Conservation (phyloP, 2,888 invertebrate genomes). For the Campopleginae sp. region DNA sequence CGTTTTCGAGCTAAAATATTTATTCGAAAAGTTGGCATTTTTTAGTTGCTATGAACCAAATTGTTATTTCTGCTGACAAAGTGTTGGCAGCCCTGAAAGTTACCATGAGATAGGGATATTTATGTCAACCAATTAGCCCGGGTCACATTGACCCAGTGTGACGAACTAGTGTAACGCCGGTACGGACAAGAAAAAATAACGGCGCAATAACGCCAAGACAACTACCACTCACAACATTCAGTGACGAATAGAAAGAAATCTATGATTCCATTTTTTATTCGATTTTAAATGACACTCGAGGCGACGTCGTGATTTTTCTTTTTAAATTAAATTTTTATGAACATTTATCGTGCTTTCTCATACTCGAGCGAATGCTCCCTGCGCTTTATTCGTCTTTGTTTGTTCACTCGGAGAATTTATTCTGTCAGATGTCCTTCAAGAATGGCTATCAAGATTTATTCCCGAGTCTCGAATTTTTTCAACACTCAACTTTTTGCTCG, state of each 20-base stretch:
- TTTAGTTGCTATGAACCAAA: background rate
- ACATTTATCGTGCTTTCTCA: constrained; percentile 17
- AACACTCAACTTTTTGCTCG: background rate
- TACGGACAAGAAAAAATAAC: too few species aligned
- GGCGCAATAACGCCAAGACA: too few species aligned
- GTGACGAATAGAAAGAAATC: background rate
- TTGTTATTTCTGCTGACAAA: too few species aligned
- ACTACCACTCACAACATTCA: too few species aligned
- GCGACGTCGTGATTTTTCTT: constrained; percentile 10
- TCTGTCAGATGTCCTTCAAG: background rate
- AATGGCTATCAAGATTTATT: constrained; percentile 21
- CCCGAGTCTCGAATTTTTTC: constrained; percentile 15
- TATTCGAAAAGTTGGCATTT: background rate
- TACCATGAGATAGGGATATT: too few species aligned
- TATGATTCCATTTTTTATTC: background rate
- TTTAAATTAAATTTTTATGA: background rate
- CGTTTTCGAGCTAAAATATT: background rate
- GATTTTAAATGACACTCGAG: background rate
- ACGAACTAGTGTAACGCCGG: too few species aligned
- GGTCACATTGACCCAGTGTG: too few species aligned
- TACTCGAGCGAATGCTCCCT: constrained; percentile 15
- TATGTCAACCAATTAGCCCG: too few species aligned
- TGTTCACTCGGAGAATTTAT: constrained; percentile 2
- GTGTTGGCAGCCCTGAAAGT: too few species aligned
- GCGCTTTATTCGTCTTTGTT: constrained; percentile 9